Conservation (phyloP, 2,888 invertebrate genomes). For the Petrolisthes cinctipes region DNA sequence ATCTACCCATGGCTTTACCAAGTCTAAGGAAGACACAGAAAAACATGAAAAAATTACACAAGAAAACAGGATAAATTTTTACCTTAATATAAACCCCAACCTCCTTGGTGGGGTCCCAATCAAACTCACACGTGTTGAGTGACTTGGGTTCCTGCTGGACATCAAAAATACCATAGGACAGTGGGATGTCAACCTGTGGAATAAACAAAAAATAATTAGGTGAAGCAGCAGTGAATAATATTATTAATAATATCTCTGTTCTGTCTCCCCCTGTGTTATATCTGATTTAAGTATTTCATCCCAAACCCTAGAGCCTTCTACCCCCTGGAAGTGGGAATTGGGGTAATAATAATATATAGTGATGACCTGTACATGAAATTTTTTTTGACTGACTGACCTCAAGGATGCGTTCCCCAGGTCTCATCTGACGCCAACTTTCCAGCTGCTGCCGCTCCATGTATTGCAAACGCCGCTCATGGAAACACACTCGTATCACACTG, state of each 20-base stretch:
- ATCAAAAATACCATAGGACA: slow-evolving; percentile 91
- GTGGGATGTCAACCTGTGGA: slow-evolving; percentile 79
- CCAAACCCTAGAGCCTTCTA: too few species aligned
- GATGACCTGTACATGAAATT: too few species aligned
- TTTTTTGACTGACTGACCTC: slow-evolving; percentile 74
- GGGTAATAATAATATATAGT: too few species aligned
- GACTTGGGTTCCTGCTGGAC: slow-evolving; percentile 80
- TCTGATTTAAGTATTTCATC: too few species aligned
- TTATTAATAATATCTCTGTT: too few species aligned
- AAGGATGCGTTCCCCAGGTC: slow-evolving; percentile 91
- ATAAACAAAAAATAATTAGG: not conserved
- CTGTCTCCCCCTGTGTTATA: too few species aligned
- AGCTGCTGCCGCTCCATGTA: slow-evolving; percentile 96
- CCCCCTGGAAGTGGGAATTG: too few species aligned
- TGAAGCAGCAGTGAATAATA: not conserved
- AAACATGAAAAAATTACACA: not conserved
- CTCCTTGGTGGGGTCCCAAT: slow-evolving; percentile 96
- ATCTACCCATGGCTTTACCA: too few species aligned
- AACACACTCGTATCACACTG: slow-evolving; percentile 77
- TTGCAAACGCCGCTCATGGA: slow-evolving; percentile 94
- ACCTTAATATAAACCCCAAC: slow-evolving; percentile 95
- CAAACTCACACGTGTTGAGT: slow-evolving; percentile 87
- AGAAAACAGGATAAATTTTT: slow-evolving; percentile 57
- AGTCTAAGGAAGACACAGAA: too few species aligned
- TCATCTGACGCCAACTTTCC: slow-evolving; percentile 87